Evolutionary conservation across 2,888 invertebrate species (phyloP).

Genomic region (Leucoma salicis): DNA sequence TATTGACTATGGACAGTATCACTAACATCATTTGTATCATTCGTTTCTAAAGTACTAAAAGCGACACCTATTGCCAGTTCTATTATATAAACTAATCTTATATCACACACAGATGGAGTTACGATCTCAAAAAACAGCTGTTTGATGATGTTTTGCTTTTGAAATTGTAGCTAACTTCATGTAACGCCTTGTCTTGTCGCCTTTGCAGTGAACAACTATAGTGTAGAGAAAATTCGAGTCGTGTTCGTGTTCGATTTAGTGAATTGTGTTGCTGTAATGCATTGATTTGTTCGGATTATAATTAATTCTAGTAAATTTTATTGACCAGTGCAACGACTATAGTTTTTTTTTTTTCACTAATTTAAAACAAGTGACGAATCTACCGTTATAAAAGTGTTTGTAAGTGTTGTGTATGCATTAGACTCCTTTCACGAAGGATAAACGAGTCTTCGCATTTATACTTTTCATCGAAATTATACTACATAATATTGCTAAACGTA

Average conservation of each 20-base stretch:
- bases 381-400: conserved; percentile 25
- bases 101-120: conserved; percentile 21
- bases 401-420: conserved; percentile 44
- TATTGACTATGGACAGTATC: conserved; percentile 1
- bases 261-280: conserved; percentile 37
- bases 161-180: conserved; percentile 58
- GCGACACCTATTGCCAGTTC: background rate
- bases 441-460: conserved; percentile 41
- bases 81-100: background rate
- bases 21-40: background rate
- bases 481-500: conserved; percentile 43
- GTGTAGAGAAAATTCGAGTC: conserved; percentile 27
- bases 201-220: conserved; percentile 22
- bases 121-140: conserved; percentile 53
- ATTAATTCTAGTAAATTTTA: conserved; percentile 47
- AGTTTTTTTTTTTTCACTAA: conserved; percentile 25
- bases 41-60: background rate
- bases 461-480: conserved; percentile 39
- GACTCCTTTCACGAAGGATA: conserved; percentile 71
- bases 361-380: conserved; percentile 21
- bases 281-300: conserved; percentile 38
- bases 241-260: conserved; percentile 51
- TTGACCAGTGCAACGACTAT: conserved; percentile 38
- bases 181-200: conserved; percentile 27
- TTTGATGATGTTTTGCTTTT: conserved; percentile 53